Evolutionary conservation across 2,797 vertebrate species (phyloP).

Genomic region (Cynodonichthys magdalenae): DNA sequence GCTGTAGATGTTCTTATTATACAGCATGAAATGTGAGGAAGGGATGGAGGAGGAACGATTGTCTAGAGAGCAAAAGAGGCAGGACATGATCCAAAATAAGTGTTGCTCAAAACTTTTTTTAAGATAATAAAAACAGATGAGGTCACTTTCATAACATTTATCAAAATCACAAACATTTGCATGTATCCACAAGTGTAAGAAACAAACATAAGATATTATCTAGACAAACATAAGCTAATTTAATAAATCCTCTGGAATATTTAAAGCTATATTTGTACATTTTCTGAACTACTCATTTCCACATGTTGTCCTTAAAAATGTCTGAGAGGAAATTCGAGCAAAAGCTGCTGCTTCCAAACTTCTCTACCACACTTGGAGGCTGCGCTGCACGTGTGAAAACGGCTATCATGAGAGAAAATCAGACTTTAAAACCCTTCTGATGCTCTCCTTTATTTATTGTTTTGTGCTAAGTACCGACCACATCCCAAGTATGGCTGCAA

Average conservation of each 20-base stretch:
- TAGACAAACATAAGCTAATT: background rate
- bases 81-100: too few species aligned
- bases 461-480: conserved; percentile 43
- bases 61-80: too few species aligned
- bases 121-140: too few species aligned
- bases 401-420: background rate
- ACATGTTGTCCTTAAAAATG: background rate
- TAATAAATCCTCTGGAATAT: background rate
- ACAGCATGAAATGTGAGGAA: too few species aligned
- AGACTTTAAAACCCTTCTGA: conserved; percentile 45
- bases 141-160: too few species aligned
- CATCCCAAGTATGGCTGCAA: conserved; percentile 65
- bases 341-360: background rate
- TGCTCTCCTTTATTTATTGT: conserved; percentile 34
- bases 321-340: background rate
- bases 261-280: background rate
- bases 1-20: background rate
- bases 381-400: conserved; percentile 7
- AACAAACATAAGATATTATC: background rate
- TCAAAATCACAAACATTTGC: too few species aligned
- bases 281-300: background rate
- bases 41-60: too few species aligned
- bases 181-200: background rate
- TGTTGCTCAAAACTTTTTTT: too few species aligned
- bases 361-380: background rate